phyloP scores from a whole-genome alignment of 1,140 invertebrate genomes.

The Drosophila mojavensis region DNA sequence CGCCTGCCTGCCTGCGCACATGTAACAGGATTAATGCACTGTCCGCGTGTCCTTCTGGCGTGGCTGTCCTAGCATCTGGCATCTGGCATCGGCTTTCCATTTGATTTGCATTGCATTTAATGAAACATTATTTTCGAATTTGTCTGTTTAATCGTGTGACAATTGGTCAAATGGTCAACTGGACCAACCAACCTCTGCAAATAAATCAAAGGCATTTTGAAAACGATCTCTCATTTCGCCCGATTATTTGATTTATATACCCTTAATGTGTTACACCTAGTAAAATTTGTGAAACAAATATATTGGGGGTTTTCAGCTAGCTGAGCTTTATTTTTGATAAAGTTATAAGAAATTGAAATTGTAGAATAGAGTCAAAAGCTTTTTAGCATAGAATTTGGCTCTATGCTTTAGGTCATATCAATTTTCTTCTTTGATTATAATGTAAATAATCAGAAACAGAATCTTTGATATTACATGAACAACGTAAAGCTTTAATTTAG shows the following conservation, averaged over 20 bases:
- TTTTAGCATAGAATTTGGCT: too few relatives aligned
- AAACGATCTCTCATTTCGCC: slow-evolving; percentile 3
- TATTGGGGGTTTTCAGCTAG: not conserved
- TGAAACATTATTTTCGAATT: slow-evolving; percentile 83
- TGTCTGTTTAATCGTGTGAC: slow-evolving; percentile 81
- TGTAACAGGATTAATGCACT: slow-evolving; percentile 78
- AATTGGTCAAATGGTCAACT: slow-evolving; percentile 68
- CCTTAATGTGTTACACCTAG: slow-evolving; percentile 7
- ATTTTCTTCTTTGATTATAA: too few relatives aligned
- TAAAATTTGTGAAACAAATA: not conserved
- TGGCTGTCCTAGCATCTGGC: slow-evolving; percentile 22
- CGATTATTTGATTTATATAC: slow-evolving; percentile 9
- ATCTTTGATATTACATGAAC: too few relatives aligned
- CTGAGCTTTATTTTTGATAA: not conserved
- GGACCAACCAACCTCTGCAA: slow-evolving; percentile 9
- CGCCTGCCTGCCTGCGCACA: slow-evolving; percentile 42
- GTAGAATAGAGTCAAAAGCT: too few relatives aligned
- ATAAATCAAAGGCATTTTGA: slow-evolving; percentile 72
- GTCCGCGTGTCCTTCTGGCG: slow-evolving; percentile 5
- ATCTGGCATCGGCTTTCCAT: slow-evolving; percentile 70
- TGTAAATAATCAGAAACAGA: too few relatives aligned
- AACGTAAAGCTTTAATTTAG: too few relatives aligned
- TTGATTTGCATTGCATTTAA: slow-evolving; percentile 82
- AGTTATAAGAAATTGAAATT: too few relatives aligned
- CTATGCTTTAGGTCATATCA: too few relatives aligned